Evolutionary conservation across 2,113 vertebrate genomes (phyloP).

Genomic region (Potamarius usumacintae): DNA sequence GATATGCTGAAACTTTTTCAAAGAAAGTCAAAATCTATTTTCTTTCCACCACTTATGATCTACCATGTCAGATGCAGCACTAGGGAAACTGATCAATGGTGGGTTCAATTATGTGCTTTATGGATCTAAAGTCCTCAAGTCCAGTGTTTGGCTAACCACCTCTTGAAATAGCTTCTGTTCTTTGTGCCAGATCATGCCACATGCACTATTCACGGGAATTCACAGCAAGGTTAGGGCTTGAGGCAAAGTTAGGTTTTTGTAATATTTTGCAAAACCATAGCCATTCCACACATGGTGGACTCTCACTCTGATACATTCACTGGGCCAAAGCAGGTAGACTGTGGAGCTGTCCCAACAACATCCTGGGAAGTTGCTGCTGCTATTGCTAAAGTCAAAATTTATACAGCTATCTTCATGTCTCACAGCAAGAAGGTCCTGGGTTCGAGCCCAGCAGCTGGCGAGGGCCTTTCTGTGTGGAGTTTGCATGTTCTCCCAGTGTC

Average conservation of each 20-base stretch:
- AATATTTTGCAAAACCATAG: not conserved
- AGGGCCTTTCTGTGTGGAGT: too few species aligned
- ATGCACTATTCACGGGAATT: not conserved
- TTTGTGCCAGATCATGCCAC: not conserved
- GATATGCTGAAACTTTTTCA: not conserved
- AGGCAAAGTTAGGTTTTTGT: not conserved
- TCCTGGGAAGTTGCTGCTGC: conserved; percentile 57
- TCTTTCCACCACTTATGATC: not conserved
- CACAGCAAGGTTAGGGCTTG: not conserved
- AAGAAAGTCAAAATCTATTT: not conserved
- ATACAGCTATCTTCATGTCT: too few species aligned
- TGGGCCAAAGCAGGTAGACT: conserved; percentile 59
- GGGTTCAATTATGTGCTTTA: conserved; percentile 18
- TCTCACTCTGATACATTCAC: conserved; percentile 15
- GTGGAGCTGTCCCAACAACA: conserved; percentile 38
- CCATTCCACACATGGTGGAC: not conserved
- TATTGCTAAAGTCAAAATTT: conserved; percentile 32
- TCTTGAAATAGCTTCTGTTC: not conserved
- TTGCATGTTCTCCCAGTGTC: too few species aligned
- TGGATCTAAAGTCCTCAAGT: not conserved
- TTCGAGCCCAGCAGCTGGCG: too few species aligned
- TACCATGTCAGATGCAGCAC: not conserved
- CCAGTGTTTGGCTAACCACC: not conserved
- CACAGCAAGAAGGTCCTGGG: not conserved
- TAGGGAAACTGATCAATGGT: conserved; percentile 5